These are phyloP conservation scores for Leucania comma DNA, from an alignment of 2,888 invertebrate genomes.

Conservation along the genomic window DNA sequence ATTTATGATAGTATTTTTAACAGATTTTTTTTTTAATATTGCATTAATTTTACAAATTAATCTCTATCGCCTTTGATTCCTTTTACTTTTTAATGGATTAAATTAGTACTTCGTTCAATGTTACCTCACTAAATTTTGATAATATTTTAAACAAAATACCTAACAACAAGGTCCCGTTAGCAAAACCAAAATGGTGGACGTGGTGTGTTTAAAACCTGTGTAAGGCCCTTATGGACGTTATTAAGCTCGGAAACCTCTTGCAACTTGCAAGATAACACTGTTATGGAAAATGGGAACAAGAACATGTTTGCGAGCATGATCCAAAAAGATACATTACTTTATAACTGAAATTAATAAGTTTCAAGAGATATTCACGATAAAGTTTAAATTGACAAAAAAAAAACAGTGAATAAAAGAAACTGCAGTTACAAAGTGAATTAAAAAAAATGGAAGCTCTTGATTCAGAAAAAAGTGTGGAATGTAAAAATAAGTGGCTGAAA, in stretches of 20 bases:
- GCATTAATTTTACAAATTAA: no score
- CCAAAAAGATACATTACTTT: background rate
- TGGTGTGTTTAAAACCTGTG: background rate
- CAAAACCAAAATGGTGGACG: background rate
- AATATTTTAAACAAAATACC: background rate
- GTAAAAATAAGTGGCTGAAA: constrained; percentile 15
- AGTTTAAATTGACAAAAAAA: no score
- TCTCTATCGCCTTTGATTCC: no score
- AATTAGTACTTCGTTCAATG: background rate
- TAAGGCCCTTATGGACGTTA: background rate
- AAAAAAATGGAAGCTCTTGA: constrained; percentile 42
- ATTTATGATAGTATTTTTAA: no score
- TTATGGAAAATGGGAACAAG: constrained; percentile 2
- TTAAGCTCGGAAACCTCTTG: background rate
- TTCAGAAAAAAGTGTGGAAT: background rate
- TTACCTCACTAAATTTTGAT: background rate
- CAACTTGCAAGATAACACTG: background rate
- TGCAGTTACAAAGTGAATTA: no score
- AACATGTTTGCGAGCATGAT: background rate
- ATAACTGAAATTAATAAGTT: no score
- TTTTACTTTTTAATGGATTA: background rate
- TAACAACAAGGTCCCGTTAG: background rate
- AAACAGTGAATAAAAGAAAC: no score
- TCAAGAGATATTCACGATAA: no score
- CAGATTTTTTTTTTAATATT: no score